A percentile compares a stretch with the other conserved stretches of the same genome.
Conservation (phyloP, 2,113 vertebrate genomes). For the Zosterops japonicus region DNA sequence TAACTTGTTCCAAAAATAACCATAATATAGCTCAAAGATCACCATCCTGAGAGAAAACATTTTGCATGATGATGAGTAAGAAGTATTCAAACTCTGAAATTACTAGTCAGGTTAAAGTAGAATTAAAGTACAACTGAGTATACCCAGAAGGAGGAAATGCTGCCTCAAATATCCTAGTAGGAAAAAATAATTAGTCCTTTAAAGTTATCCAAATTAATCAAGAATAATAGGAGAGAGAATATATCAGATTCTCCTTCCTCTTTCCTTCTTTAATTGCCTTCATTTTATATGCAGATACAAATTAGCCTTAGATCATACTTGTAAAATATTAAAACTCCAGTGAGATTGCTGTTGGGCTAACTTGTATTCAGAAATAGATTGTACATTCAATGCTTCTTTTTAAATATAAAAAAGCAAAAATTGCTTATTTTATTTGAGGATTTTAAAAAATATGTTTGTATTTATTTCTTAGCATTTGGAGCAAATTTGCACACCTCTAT, state of each 20-base stretch:
- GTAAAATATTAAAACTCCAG: conserved; percentile 57
- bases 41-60: background rate
- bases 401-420: background rate
- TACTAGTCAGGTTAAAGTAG: background rate
- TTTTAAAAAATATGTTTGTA: background rate
- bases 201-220: conserved; percentile 53
- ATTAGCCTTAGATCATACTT: conserved; percentile 59
- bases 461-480: background rate
- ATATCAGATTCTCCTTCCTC: conserved; percentile 15
- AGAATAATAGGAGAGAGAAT: background rate
- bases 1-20: background rate
- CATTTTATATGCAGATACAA: conserved; percentile 66
- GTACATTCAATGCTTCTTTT: background rate
- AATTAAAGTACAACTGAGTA: background rate
- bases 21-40: background rate
- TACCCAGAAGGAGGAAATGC: background rate
- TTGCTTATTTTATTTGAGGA: background rate
- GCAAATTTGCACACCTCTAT: background rate
- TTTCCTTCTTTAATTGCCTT: conserved; percentile 54
- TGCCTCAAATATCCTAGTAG: background rate
- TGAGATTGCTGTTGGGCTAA: background rate
- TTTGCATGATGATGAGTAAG: background rate
- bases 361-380: background rate
- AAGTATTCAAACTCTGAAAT: background rate
- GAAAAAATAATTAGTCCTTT: conserved; percentile 54